Base-by-base conservation (phyloP, 1,140 invertebrate genomes). In the Meloidogyne floridensis region DNA sequence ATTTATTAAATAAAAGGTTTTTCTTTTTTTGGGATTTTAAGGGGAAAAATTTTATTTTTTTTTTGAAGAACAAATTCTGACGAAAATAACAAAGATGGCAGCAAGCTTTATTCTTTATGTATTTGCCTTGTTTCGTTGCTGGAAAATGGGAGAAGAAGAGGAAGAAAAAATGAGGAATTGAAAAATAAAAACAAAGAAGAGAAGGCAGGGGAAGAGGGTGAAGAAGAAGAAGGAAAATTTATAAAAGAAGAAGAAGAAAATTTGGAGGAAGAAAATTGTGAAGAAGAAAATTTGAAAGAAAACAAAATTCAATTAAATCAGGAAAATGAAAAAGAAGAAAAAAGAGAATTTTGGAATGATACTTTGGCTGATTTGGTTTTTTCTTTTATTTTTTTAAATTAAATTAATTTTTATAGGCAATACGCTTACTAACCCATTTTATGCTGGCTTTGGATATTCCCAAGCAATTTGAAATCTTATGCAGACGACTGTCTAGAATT, bases 391-490 rank as follows among this genome's bases (percentile, higher is more conserved):
- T 20, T n/a, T 32, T 69, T 20, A 42, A 20, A 71, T 13, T 54
- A 65, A 65, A 69, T 18, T 72, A 20, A 10, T 79, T 3, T 42
- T 6, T 79, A 7, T 72, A 79, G 77, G 32, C 51, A 32, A 65
- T 79, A 9, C 77, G 59, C 18, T 69, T 72, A n/a, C 47, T 79
- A 11, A 72, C 77, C 6, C 11, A n/a, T 79, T 71, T 79, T 8
- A 79, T 79, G 77, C 32, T 72, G 2, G 32, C 5, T 32, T 71
- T 79, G 56, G 18, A 69, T 18, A 72, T 53, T 47, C 2, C 11
- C 20, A 54, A 74, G n/a, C 74, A 85, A 54, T 84, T 82, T 54
- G 70, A 42, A 56, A 51, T 18, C 20, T 72, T 80, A 20, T 70
- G 56, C 42, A 76, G 54, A 51, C 42, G 73, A 54, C n/a, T 84